Evolutionary conservation across 2,888 invertebrate species (phyloP).

Genomic region (Hofmannophila pseudospretella): DNA sequence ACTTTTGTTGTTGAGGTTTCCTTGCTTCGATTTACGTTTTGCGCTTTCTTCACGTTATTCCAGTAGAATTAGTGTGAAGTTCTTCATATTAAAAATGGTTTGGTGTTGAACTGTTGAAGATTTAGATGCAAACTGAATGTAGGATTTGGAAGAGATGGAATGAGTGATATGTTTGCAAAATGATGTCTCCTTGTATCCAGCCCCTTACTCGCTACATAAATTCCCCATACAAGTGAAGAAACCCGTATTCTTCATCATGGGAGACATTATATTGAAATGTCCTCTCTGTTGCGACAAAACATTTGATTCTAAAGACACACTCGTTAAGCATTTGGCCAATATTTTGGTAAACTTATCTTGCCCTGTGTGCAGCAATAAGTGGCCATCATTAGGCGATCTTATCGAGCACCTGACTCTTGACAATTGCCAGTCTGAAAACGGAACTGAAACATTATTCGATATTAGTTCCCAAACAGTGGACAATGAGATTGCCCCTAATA

Average conservation of each 20-base stretch:
- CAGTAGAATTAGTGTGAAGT: constrained; percentile 64
- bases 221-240: neutral
- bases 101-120: constrained; percentile 56
- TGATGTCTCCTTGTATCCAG: constrained; percentile 19
- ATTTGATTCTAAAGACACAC: constrained; percentile 76
- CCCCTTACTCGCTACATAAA: neutral
- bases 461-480: neutral
- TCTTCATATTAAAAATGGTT: constrained; percentile 53
- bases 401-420: constrained; percentile 75
- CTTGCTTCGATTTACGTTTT: constrained; percentile 25
- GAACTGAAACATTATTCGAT: constrained; percentile 4
- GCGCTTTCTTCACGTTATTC: constrained; percentile 49
- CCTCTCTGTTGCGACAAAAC: constrained; percentile 82
- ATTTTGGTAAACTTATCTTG: constrained; percentile 72
- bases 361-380: constrained; percentile 76
- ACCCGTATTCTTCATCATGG: constrained; percentile 53
- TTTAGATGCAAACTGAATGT: constrained; percentile 57
- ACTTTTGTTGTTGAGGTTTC: constrained; percentile 22
- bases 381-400: constrained; percentile 71
- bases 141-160: constrained; percentile 33
- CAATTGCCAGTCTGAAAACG: constrained; percentile 34
- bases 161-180: constrained; percentile 43
- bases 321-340: constrained; percentile 73
- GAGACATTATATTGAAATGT: constrained; percentile 69
- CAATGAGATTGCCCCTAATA: constrained; percentile 13